Evolutionary conservation across 2,113 vertebrate species (phyloP).

Genomic region (Ammodytes marinus): DNA sequence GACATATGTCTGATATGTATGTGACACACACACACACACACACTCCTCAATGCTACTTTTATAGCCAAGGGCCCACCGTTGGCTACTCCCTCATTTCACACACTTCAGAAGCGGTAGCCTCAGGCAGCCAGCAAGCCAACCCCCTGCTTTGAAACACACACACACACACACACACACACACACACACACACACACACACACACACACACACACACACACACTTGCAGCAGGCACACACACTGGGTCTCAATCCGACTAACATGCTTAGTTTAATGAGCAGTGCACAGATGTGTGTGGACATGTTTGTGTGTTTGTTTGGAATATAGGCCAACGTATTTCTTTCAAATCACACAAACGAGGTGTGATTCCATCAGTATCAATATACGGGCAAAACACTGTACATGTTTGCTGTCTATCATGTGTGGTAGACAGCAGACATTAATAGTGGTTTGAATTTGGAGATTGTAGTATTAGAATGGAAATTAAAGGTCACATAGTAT

Average conservation of each 20-base stretch:
- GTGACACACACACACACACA: slow-evolving; percentile 54
- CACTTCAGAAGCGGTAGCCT: slow-evolving; percentile 72
- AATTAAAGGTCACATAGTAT: no score
- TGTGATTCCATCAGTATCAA: slow-evolving; percentile 50
- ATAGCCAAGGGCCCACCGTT: slow-evolving; percentile 63
- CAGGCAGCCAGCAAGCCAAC: slow-evolving; percentile 47
- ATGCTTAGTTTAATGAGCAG: slow-evolving; percentile 44
- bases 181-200: slow-evolving; percentile 48
- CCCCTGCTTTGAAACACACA: slow-evolving; percentile 13
- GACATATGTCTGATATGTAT: slow-evolving; percentile 71
- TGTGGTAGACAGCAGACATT: not conserved
- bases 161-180: slow-evolving; percentile 33
- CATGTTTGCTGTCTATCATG: slow-evolving; percentile 27
- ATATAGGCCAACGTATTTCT: slow-evolving; percentile 50
- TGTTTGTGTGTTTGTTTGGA: slow-evolving; percentile 61
- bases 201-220: slow-evolving; percentile 19
- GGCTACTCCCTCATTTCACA: slow-evolving; percentile 75
- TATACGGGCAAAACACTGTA: not conserved
- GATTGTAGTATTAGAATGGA: no score
- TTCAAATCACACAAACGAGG: slow-evolving; percentile 57
- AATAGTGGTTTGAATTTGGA: no score
- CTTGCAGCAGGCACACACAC: slow-evolving; percentile 32
- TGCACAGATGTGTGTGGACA: slow-evolving; percentile 45
- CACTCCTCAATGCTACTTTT: slow-evolving; percentile 31
- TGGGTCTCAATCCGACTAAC: slow-evolving; percentile 33